Evolutionary conservation across 2,888 invertebrate genomes (phyloP), one percentile per base, ranked within the genome.

Genomic region (Hoplodrina ambigua): DNA sequence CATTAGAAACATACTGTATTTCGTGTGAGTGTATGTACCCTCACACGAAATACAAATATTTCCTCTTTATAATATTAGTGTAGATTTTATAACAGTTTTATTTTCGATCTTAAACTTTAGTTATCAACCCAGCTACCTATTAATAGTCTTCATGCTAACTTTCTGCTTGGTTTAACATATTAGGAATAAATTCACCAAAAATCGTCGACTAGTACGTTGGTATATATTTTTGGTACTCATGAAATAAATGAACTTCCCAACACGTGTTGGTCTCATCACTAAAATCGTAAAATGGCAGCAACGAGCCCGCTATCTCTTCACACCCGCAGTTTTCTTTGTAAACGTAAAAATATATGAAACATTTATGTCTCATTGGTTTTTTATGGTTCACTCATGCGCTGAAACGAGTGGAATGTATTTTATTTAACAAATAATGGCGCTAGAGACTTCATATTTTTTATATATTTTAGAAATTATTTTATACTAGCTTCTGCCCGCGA

Each of bases 301-400:
- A 73, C 62, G 67, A 71, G 60, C 69, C 52, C 52, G 69, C 65
- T 82, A 81, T 82, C 81, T 82, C 69, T 72, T 78, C 70, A 60
- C 78, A 81, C 61, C 81, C 69, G 57, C 30, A 77, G 58, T 63
- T 72, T 83, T 83, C 78, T 78, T 82, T 81, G 70, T 75, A 71
- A 78, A 61, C 72, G 56, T 70, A 73, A 83, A 82, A 83, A 71
- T 70, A 78, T 81, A 82, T 81, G 75, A 74, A 83, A 75, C 75
- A 82, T 84, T 82, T 84, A 81, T 64, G 72, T 69, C 73, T 69
- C 69, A 74, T 70, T 66, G 62, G 74, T 70, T 78, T 77, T 79
- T 82, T 82, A 84, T 76, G 66, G 50, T 54, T 55, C 61, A 72
- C 78, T 83, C 69, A 63, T 81, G 63, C 68, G 54, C 62, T 41